Evolutionary conservation across 2,113 vertebrate species (phyloP), one percentile per base, ranked within the genome.

Genomic region (Cinclus cinclus): DNA sequence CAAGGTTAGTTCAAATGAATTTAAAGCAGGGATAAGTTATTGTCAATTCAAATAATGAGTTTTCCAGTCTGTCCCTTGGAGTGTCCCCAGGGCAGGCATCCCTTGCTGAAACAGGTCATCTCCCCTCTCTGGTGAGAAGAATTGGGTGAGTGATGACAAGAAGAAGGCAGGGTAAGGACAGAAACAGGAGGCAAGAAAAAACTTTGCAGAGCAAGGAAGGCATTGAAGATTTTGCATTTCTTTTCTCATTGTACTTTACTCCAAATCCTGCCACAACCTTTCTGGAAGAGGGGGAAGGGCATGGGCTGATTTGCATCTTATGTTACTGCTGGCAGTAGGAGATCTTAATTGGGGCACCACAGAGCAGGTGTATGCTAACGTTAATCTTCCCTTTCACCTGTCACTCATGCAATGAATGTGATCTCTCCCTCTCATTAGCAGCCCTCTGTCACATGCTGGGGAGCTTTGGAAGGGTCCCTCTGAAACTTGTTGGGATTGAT

Each of bases 401-500:
- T 98, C 97, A 98, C 94, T 97, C 96, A 97, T 89, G 91, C 90
- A 81, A 96, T 97, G 96, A 96, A 97, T 97, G 79, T 95, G 85
- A 94, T 97, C 95, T 92, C 70, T 91, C 83, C 83, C 49, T 87
- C 94, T 98, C 97, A 97, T 98, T 98, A 98, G 94, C 92, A 97
- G 96, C 92, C 96, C 97, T 97, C 97, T 97, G 97, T 98, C 98
- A 97, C 91, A 77, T 94, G 78, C 55, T 1, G 5, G 68, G 90
- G 87, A 97, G 94, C 96, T 97, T 97, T 92, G 92, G 90, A 97
- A 96, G 52, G 87, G 94, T 96, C 97, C 97, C 96, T 98, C 97
- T 98, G 97, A 98, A 98, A 97, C 97, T 98, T 96, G 95, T 97
- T 98, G 98, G 95, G 98, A 97, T 97, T 97, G 97, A 97, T 98